These are phyloP conservation scores for Gortyna flavago DNA, from an alignment of 2,888 invertebrate genomes.

Conservation along the genomic window DNA sequence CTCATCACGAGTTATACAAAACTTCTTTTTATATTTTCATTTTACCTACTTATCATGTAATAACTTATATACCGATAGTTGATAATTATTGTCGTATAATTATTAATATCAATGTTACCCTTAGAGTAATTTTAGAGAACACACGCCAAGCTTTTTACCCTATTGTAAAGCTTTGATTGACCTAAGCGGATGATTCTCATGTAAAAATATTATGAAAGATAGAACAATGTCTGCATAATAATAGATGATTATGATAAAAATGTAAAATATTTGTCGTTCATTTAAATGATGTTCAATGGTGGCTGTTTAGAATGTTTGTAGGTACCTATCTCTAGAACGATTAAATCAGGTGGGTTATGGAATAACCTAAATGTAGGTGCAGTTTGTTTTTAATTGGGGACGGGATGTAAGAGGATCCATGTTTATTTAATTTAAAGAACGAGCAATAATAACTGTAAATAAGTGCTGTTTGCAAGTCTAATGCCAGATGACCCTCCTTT, in stretches of 20 bases:
- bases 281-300: slow-evolving; percentile 9
- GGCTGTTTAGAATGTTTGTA: slow-evolving; percentile 37
- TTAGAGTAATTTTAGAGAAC: slow-evolving; percentile 9
- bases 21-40: slow-evolving; percentile 13
- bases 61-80: slow-evolving; percentile 27
- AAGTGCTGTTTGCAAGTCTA: neutral
- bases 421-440: neutral
- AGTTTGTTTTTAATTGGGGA: neutral
- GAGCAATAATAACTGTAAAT: neutral
- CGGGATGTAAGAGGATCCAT: neutral
- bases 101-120: slow-evolving; percentile 23
- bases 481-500: too few relatives aligned
- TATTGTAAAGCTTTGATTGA: slow-evolving; percentile 21
- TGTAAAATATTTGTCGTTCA: slow-evolving; percentile 13
- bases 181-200: neutral
- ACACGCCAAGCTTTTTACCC: slow-evolving; percentile 44
- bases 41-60: neutral
- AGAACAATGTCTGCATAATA: neutral
- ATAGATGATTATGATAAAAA: slow-evolving; percentile 16
- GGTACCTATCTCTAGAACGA: neutral
- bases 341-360: neutral
- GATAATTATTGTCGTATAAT: slow-evolving; percentile 26
- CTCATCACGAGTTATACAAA: slow-evolving; percentile 5
- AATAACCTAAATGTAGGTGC: neutral
- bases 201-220: neutral